Percentiles rank a stretch among this genome's conserved stretches.
Evolutionary conservation across 2,113 vertebrate genomes (phyloP).

Genomic region (Hippocampus mohnikei): DNA sequence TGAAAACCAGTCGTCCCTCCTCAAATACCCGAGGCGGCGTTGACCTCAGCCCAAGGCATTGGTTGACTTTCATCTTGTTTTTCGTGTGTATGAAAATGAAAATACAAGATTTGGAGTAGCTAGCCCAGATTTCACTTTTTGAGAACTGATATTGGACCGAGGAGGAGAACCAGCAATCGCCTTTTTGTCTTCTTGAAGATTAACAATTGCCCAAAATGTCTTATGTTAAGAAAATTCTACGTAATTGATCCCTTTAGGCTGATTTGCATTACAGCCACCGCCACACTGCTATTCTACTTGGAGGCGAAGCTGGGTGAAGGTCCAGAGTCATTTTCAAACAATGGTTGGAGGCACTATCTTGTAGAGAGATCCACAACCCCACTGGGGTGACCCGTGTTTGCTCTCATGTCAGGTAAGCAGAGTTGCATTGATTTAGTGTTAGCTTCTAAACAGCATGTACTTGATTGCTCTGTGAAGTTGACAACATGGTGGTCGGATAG

Average conservation of each 20-base stretch:
- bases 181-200: no score
- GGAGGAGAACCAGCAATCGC: no score
- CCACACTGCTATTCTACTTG: background rate
- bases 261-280: background rate
- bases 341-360: background rate
- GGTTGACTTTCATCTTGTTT: background rate
- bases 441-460: no score
- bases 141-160: background rate
- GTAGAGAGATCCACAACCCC: no score
- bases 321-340: background rate
- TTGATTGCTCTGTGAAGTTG: no score
- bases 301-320: background rate
- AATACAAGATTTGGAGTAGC: background rate
- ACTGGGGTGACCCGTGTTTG: no score
- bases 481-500: no score
- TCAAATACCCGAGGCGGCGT: slow-evolving; percentile 12
- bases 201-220: background rate
- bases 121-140: background rate
- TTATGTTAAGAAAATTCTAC: no score
- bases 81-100: background rate
- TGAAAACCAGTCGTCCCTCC: slow-evolving; percentile 12
- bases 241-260: no score
- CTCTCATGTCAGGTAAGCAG: background rate
- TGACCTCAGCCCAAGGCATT: background rate
- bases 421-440: no score